These are phyloP conservation scores for Eupithecia tripunctaria DNA, from an alignment of 2,888 invertebrate genomes.

Conservation along the genomic window DNA sequence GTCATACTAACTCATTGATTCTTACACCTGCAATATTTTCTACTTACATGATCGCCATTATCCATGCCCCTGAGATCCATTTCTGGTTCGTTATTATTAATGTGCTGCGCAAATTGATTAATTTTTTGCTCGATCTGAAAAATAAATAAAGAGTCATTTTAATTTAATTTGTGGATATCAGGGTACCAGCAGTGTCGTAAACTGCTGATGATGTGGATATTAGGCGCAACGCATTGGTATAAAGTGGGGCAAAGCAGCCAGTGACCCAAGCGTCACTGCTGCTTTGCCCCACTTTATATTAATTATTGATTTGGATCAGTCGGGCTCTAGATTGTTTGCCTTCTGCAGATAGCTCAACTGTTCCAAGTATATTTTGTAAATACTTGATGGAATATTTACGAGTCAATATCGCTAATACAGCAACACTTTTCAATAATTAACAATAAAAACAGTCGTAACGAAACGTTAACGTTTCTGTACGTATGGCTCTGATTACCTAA, in stretches of 20 bases:
- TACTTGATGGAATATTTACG: not conserved
- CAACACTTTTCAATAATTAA: too few species aligned
- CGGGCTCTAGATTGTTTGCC: not conserved
- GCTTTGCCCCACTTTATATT: too few species aligned
- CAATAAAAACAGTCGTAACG: too few species aligned
- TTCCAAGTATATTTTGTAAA: not conserved
- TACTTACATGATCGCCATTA: slow-evolving; percentile 68
- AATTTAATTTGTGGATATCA: not conserved
- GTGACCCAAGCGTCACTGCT: not conserved
- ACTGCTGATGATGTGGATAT: too few species aligned
- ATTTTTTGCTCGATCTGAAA: slow-evolving; percentile 74
- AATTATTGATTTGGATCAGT: not conserved
- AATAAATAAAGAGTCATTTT: not conserved
- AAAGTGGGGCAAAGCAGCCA: not conserved
- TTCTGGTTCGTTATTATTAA: slow-evolving; percentile 72
- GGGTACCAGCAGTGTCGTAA: too few species aligned
- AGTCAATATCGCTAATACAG: too few species aligned
- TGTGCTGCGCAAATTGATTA: slow-evolving; percentile 67
- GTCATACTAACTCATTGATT: not conserved
- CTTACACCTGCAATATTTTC: not conserved
- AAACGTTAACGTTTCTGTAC: too few species aligned
- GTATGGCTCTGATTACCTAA: too few species aligned
- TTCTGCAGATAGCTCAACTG: not conserved
- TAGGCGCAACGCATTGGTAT: not conserved
- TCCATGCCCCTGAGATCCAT: slow-evolving; percentile 67